Conservation (phyloP, 2,113 vertebrate genomes). For the Tetrax tetrax region DNA sequence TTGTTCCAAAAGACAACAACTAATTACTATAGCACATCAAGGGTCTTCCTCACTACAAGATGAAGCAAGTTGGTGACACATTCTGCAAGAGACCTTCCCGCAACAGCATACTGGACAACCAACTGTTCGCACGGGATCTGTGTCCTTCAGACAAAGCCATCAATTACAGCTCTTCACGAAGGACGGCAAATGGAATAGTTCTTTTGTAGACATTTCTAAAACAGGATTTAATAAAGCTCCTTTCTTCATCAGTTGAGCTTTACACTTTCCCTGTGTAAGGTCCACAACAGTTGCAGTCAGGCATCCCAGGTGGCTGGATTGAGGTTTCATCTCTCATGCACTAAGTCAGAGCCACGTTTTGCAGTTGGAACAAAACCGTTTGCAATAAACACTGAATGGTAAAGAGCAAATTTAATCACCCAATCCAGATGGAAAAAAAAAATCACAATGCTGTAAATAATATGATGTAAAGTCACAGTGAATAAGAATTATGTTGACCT, state of each 20-base stretch:
- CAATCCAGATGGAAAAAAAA: constrained; percentile 35
- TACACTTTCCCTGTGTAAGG: background rate
- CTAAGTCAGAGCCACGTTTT: background rate
- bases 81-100: background rate
- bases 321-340: background rate
- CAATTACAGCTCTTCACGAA: background rate
- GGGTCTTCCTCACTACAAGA: background rate
- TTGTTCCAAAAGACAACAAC: background rate
- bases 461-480: background rate
- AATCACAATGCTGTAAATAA: constrained; percentile 55
- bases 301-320: background rate
- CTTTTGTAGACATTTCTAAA: background rate
- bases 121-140: background rate
- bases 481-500: constrained; percentile 57
- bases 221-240: background rate
- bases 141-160: background rate
- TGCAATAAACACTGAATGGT: background rate
- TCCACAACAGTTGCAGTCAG: background rate
- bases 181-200: background rate
- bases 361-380: background rate
- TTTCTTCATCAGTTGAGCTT: background rate
- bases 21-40: background rate
- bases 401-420: constrained; percentile 43
- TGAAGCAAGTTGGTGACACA: background rate
- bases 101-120: background rate